Evolutionary conservation across 1,140 invertebrate genomes (phyloP).

Genomic region (Drosophila oshimai): DNA sequence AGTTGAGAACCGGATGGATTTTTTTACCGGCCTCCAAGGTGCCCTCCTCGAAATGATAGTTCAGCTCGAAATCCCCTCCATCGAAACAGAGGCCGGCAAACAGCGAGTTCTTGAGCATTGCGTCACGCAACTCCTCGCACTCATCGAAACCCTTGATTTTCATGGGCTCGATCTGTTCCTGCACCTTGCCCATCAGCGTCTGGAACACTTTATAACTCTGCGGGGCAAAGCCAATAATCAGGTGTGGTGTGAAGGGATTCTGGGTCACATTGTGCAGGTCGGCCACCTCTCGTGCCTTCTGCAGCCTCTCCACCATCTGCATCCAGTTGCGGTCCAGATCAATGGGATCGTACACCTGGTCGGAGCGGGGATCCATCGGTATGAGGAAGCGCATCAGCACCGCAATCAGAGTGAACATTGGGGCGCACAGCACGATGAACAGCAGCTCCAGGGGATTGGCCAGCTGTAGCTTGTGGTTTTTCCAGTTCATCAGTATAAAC

Average conservation of each 20-base stretch:
- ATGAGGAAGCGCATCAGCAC: constrained; percentile 12
- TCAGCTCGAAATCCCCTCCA: neutral
- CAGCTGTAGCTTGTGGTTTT: constrained; percentile 40
- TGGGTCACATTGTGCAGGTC: neutral
- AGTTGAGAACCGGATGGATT: constrained; percentile 19
- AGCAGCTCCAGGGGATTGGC: constrained; percentile 24
- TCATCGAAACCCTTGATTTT: neutral
- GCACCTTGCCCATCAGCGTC: neutral
- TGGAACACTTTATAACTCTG: neutral
- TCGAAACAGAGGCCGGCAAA: constrained; percentile 61
- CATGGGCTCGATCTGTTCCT: neutral
- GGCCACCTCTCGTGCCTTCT: neutral
- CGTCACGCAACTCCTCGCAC: neutral
- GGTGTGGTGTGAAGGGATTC: constrained; percentile 41
- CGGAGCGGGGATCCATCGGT: neutral
- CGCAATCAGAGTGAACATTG: constrained; percentile 7
- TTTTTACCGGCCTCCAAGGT: neutral
- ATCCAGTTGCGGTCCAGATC: constrained; percentile 31
- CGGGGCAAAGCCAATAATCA: constrained; percentile 55
- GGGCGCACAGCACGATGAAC: constrained; percentile 22
- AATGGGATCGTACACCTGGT: constrained; percentile 15
- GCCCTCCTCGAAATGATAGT: neutral
- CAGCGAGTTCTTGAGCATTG: neutral
- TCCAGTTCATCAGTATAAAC: constrained; percentile 47
- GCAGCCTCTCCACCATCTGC: constrained; percentile 20